These are phyloP conservation scores for Temnothorax longispinosus DNA, from an alignment of 1,140 invertebrate genomes.

Conservation along the genomic window DNA sequence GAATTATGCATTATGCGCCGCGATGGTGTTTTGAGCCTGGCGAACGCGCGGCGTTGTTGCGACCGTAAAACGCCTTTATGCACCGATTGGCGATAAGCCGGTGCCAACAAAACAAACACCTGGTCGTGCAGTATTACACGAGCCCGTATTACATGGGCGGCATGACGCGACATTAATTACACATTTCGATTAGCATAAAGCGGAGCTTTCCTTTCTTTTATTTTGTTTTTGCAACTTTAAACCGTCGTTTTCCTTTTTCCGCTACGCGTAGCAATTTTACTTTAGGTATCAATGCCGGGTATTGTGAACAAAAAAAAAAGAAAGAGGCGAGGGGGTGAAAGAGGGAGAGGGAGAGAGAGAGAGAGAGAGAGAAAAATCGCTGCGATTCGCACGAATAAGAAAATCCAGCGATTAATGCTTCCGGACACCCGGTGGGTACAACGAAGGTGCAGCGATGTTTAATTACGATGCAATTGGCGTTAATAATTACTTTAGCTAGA, in stretches of 20 bases:
- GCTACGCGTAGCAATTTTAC: not conserved
- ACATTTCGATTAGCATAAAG: slow-evolving; percentile 33
- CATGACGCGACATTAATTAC: slow-evolving; percentile 34
- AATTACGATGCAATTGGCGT: slow-evolving; percentile 81
- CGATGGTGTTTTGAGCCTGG: not conserved
- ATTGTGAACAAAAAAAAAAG: not conserved
- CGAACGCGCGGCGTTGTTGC: not conserved
- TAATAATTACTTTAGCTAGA: slow-evolving; percentile 82
- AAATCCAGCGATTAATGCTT: slow-evolving; percentile 28
- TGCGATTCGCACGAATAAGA: slow-evolving; percentile 28
- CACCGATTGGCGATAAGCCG: slow-evolving; percentile 52
- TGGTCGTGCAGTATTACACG: not conserved
- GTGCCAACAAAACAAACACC: slow-evolving; percentile 22
- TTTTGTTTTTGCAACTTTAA: not conserved
- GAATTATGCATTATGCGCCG: slow-evolving; percentile 64
- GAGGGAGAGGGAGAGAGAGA: not conserved
- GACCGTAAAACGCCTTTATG: slow-evolving; percentile 35
- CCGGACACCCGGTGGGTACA: not conserved
- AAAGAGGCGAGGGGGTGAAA: not conserved
- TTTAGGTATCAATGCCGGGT: not conserved
- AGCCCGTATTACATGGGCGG: not conserved
- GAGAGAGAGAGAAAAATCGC: slow-evolving; percentile 15
- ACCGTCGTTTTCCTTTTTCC: not conserved
- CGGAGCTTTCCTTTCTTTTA: not conserved
- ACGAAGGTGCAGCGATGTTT: slow-evolving; percentile 69